Base-by-base conservation (phyloP, 2,888 invertebrate genomes). In the Pardosa pseudoannulata region DNA sequence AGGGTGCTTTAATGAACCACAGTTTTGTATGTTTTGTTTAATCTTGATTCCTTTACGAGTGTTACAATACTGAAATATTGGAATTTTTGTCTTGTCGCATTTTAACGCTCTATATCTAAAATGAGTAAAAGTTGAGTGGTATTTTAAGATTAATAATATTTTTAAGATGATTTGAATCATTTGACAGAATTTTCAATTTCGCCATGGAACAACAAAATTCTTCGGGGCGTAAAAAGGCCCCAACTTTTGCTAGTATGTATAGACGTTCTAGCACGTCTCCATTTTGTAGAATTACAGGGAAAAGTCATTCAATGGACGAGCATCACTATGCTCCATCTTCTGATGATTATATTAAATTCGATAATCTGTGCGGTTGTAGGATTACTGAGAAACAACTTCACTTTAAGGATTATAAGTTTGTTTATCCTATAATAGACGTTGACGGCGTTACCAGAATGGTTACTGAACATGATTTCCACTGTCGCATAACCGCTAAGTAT, bases 381-480 rank as follows among this genome's bases (percentile, higher is more conserved):
- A 90, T 90, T 85, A 94, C 94, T 89, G 93, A 94, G 91, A 94
- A 94, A 90, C 95, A 96, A 90, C 93, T 94, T 28, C 91, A 94
- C 56, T 91, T 94, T 78, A 93, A 94, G 62, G 95, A 94, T 90
- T 96, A 94, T 90, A 94, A 95, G 88, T 96, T 96, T 90, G 94
- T 96, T 89, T 94, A 95, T 90, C 96, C 96, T 0, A 92, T 94
- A 23, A 67, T 89, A 0, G 88, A 88, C 41, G 28, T 79, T 7
- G 88, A 88, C 39, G 89, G 88, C 2, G 65, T 68, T 0, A 76
- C 73, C 29, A 67, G 85, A 13, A 76, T 82, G 82, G 73, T 87
- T 0, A 87, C 88, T 11, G 89, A 89, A 32, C 86, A 81, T 19
- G 89, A 88, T n/a, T 85, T 88, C 11, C 82, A 89, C 31, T 88